phyloP scores from a whole-genome alignment of 2,113 vertebrate genomes.

The Zootoca vivipara region DNA sequence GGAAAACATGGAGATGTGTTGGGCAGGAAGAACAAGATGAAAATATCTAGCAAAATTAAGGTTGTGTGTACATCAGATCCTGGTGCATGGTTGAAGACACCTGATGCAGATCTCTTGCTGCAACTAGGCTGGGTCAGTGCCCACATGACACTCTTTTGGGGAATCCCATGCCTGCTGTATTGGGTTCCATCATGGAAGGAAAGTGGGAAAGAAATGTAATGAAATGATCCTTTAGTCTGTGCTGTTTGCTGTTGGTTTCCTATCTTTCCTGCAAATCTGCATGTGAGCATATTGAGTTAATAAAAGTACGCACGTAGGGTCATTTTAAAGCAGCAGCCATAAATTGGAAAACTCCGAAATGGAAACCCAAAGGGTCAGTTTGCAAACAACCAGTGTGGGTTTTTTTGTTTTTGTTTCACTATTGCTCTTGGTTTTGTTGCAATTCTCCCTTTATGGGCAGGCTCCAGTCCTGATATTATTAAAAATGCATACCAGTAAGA shows the following conservation, averaged over 20 bases:
- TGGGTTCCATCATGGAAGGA: background rate
- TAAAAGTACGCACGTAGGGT: slow-evolving; percentile 18
- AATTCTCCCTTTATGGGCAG: slow-evolving; percentile 62
- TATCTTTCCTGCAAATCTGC: background rate
- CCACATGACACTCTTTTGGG: background rate
- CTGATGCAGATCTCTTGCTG: background rate
- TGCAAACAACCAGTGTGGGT: slow-evolving; percentile 65
- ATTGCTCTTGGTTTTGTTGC: slow-evolving; percentile 75
- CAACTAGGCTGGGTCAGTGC: background rate
- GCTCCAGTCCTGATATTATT: slow-evolving; percentile 59
- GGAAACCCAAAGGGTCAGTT: slow-evolving; percentile 39
- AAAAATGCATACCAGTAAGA: slow-evolving; percentile 72
- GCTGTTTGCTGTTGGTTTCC: background rate
- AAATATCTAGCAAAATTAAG: background rate
- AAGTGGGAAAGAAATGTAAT: background rate
- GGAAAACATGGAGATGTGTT: no score
- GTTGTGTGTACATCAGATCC: background rate
- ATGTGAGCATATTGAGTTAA: slow-evolving; percentile 22
- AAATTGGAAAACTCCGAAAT: slow-evolving; percentile 14
- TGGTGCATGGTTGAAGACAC: background rate
- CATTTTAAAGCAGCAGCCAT: slow-evolving; percentile 21
- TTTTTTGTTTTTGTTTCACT: slow-evolving; percentile 15
- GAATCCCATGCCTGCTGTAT: background rate
- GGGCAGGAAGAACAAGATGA: background rate
- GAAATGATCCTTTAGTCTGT: background rate